Percentiles rank a stretch among this genome's conserved stretches.
phyloP scores from a whole-genome alignment of 2,888 invertebrate genomes.

The Celastrina argiolus region DNA sequence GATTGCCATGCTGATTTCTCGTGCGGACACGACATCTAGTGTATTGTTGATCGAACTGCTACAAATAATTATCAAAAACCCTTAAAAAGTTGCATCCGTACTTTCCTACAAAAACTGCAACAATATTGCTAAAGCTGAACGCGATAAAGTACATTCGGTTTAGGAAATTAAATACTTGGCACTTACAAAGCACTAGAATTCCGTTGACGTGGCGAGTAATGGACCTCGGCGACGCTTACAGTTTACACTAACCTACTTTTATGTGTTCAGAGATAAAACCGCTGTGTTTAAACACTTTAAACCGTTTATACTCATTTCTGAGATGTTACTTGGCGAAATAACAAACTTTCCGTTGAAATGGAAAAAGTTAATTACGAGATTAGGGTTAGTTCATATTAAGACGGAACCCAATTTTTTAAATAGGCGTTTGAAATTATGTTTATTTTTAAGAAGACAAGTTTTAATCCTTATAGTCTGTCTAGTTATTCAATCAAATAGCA shows the following conservation, averaged over 20 bases:
- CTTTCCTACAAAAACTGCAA: background rate
- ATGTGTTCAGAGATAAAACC: constrained; percentile 15
- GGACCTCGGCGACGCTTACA: constrained; percentile 12
- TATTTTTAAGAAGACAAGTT: no score
- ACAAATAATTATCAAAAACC: no score
- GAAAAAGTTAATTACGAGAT: background rate
- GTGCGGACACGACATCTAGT: no score
- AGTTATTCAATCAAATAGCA: no score
- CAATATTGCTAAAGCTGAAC: background rate
- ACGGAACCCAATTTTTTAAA: no score
- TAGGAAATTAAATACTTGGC: constrained; percentile 22
- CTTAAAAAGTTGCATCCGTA: background rate
- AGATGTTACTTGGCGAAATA: background rate
- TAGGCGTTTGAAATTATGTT: no score
- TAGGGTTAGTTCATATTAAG: background rate
- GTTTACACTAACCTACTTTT: constrained; percentile 17
- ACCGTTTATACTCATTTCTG: background rate
- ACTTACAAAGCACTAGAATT: constrained; percentile 22
- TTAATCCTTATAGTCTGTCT: no score
- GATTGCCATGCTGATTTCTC: no score
- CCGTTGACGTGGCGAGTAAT: constrained; percentile 19
- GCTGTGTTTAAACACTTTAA: background rate
- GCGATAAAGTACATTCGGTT: constrained; percentile 11
- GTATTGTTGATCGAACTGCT: no score
- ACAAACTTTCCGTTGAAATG: background rate